A percentile compares a stretch with the other conserved stretches of the same genome.
These are phyloP conservation scores for Spodoptera frugiperda DNA, from an alignment of 1,140 invertebrate genomes.

Conservation along the genomic window DNA sequence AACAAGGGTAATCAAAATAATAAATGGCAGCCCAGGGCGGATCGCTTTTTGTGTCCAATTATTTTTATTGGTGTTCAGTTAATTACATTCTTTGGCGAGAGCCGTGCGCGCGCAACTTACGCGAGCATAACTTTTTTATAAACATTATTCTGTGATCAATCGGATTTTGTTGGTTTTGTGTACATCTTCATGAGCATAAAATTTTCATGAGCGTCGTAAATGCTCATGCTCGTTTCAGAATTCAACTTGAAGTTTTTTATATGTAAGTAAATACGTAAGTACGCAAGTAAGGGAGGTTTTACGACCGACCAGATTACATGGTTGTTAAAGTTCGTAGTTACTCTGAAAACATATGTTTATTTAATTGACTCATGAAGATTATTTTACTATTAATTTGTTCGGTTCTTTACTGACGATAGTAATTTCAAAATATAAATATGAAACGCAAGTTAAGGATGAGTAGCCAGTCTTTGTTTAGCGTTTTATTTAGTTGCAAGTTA, in stretches of 20 bases:
- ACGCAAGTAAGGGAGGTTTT: conserved; percentile 2
- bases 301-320: not conserved
- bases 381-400: no score
- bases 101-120: conserved; percentile 55
- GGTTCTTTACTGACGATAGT: no score
- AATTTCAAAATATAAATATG: no score
- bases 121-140: conserved; percentile 49
- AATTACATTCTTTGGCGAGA: conserved; percentile 78
- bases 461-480: no score
- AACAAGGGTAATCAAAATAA: conserved; percentile 81
- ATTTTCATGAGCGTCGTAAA: conserved; percentile 32
- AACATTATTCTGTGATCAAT: conserved; percentile 35
- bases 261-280: conserved; percentile 8
- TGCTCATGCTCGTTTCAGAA: conserved; percentile 18
- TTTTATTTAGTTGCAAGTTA: no score
- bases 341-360: no score
- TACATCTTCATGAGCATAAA: conserved; percentile 39
- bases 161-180: conserved; percentile 39
- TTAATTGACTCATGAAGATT: no score
- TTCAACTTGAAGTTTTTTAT: conserved; percentile 2
- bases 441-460: no score
- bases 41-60: conserved; percentile 80
- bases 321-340: not conserved
- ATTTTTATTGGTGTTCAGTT: conserved; percentile 82
- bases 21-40: conserved; percentile 72